A percentile compares a stretch with the other conserved stretches of the same genome.
Evolutionary conservation across 23 tunicate genomes (phyloP).

Genomic region (Ascidia mentula): DNA sequence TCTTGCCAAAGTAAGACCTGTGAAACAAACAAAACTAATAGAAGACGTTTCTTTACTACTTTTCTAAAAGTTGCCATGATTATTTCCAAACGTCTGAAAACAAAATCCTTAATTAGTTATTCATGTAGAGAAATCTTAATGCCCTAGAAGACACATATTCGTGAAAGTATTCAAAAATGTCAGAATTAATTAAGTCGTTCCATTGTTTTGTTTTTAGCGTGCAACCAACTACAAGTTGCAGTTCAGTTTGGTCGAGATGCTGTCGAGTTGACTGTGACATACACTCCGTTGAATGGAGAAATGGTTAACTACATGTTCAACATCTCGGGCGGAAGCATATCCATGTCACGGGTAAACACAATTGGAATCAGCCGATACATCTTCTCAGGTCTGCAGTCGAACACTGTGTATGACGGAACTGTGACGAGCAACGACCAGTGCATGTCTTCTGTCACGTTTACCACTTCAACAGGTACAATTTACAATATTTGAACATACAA

Average conservation of each 20-base stretch:
- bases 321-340: background rate
- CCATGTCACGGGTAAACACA: background rate
- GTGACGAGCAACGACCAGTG: constrained; percentile 11
- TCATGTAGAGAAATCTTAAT: too few relatives aligned
- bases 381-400: background rate
- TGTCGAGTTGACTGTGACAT: background rate
- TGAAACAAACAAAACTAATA: too few relatives aligned
- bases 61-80: too few relatives aligned
- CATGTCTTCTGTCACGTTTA: background rate
- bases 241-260: background rate
- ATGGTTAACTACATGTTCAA: background rate
- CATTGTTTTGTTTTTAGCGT: background rate
- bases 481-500: too few relatives aligned
- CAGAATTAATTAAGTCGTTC: too few relatives aligned
- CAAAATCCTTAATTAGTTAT: too few relatives aligned
- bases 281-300: background rate
- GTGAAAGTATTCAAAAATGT: too few relatives aligned
- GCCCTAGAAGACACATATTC: too few relatives aligned
- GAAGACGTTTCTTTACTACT: too few relatives aligned
- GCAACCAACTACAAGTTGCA: background rate
- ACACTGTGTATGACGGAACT: background rate
- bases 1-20: too few relatives aligned
- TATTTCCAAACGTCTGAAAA: too few relatives aligned
- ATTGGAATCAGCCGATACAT: background rate
- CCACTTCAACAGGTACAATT: background rate